These are phyloP conservation scores for Protosalanx chinensis DNA, from an alignment of 2,797 vertebrate genomes.

Conservation along the genomic window DNA sequence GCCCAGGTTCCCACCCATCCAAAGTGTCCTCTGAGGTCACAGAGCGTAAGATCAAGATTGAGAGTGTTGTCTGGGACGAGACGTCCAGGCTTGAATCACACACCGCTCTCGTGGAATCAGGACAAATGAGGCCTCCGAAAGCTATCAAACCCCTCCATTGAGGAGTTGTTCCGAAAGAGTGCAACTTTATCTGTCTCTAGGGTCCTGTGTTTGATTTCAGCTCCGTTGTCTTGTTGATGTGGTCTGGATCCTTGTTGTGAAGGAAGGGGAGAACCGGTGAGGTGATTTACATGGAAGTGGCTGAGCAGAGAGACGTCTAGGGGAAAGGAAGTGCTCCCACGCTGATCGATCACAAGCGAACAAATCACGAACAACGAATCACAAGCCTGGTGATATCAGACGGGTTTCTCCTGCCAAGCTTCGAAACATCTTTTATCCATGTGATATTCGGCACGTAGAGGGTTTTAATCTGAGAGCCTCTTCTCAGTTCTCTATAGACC, in stretches of 20 bases:
- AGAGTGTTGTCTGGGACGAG: constrained; percentile 39
- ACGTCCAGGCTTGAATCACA: constrained; percentile 36
- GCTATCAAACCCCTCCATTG: constrained; percentile 31
- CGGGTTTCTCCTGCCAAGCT: constrained; percentile 32
- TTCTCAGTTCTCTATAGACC: constrained; percentile 27
- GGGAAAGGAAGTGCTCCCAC: too few relatives aligned
- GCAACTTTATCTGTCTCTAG: constrained; percentile 57
- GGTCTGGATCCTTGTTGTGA: constrained; percentile 48
- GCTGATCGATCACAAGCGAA: too few relatives aligned
- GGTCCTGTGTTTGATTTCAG: constrained; percentile 38
- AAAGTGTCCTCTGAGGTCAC: constrained; percentile 31
- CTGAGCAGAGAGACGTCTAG: neutral
- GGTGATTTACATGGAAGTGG: constrained; percentile 30
- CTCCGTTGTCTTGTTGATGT: constrained; percentile 38
- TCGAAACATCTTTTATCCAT: constrained; percentile 43
- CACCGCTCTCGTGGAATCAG: constrained; percentile 37
- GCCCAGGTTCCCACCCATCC: constrained; percentile 7
- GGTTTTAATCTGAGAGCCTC: constrained; percentile 38
- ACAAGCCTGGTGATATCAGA: constrained; percentile 48
- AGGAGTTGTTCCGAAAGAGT: constrained; percentile 38
- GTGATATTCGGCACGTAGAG: constrained; percentile 36
- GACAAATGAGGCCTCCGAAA: constrained; percentile 31
- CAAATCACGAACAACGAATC: constrained; percentile 26
- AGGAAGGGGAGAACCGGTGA: constrained; percentile 46
- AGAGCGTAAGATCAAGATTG: constrained; percentile 32